phyloP scores from a whole-genome alignment of 2,888 invertebrate species.

The Tillus elongatus region DNA sequence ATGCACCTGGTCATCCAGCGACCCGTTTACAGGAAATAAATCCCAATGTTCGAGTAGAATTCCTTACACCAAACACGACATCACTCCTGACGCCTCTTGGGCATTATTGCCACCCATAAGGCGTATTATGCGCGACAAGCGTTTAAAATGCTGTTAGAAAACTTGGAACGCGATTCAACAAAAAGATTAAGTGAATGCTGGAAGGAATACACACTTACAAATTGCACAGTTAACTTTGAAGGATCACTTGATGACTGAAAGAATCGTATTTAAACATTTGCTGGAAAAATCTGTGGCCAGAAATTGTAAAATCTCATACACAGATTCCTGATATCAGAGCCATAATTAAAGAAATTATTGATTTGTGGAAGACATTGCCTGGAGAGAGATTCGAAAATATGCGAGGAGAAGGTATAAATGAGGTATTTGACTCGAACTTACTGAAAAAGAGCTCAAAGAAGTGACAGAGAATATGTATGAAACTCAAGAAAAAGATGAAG shows the following conservation, averaged over 20 bases:
- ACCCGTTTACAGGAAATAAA: too few species aligned
- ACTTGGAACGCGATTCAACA: constrained; percentile 4
- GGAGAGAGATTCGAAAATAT: constrained; percentile 4
- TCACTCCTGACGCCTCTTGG: constrained; percentile 2
- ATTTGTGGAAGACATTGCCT: constrained; percentile 2
- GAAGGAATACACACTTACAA: constrained; percentile 2
- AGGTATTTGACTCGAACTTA: too few species aligned
- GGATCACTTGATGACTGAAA: constrained; percentile 2
- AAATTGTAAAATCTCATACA: constrained; percentile 3
- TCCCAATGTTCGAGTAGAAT: constrained; percentile 4
- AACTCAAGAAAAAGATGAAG: too few species aligned
- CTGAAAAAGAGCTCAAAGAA: too few species aligned
- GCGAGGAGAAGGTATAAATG: too few species aligned
- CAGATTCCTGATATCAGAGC: constrained; percentile 1
- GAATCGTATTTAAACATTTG: neutral
- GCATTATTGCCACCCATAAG: constrained; percentile 4
- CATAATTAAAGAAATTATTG: constrained; percentile 2
- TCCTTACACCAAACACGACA: constrained; percentile 2
- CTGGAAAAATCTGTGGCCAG: constrained; percentile 3
- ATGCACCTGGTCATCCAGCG: too few species aligned
- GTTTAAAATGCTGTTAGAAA: constrained; percentile 4
- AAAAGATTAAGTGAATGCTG: constrained; percentile 1
- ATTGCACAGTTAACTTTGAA: constrained; percentile 2
- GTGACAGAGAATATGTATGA: too few species aligned
- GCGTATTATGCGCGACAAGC: constrained; percentile 1